Percentiles rank a stretch among this genome's conserved stretches.
Evolutionary conservation across 2,888 invertebrate genomes (phyloP).

Genomic region (Melikaiella ostensackeni): DNA sequence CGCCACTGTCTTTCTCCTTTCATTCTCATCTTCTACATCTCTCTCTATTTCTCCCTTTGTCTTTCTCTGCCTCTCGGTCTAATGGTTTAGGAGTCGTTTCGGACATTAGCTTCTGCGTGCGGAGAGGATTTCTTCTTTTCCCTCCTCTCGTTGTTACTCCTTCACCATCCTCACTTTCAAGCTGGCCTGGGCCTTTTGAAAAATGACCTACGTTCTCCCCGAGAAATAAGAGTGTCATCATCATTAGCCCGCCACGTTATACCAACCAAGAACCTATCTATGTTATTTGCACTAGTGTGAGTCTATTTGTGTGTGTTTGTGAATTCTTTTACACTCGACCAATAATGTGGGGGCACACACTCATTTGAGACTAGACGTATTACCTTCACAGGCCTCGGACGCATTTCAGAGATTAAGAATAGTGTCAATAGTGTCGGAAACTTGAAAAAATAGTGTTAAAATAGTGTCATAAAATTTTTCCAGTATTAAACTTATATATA

Average conservation of each 20-base stretch:
- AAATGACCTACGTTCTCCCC: slow-evolving; percentile 74
- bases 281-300: background rate
- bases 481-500: too few species aligned
- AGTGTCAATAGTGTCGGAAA: too few species aligned
- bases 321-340: background rate
- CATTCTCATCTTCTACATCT: background rate
- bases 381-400: too few species aligned
- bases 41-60: background rate
- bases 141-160: slow-evolving; percentile 41
- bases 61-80: slow-evolving; percentile 56
- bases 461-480: too few species aligned
- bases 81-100: slow-evolving; percentile 74
- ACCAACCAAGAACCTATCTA: slow-evolving; percentile 47
- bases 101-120: slow-evolving; percentile 75
- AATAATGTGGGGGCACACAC: slow-evolving; percentile 9
- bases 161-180: slow-evolving; percentile 42
- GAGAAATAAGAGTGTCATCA: slow-evolving; percentile 77
- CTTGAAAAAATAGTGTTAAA: too few species aligned
- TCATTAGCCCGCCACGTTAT: slow-evolving; percentile 76
- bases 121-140: slow-evolving; percentile 56
- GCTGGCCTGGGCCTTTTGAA: slow-evolving; percentile 71
- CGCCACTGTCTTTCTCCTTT: background rate
- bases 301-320: background rate
- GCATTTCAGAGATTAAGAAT: too few species aligned
- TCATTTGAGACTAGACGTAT: background rate